Evolutionary conservation across 1,140 invertebrate genomes (phyloP).

Genomic region (Drosophila navojoa): DNA sequence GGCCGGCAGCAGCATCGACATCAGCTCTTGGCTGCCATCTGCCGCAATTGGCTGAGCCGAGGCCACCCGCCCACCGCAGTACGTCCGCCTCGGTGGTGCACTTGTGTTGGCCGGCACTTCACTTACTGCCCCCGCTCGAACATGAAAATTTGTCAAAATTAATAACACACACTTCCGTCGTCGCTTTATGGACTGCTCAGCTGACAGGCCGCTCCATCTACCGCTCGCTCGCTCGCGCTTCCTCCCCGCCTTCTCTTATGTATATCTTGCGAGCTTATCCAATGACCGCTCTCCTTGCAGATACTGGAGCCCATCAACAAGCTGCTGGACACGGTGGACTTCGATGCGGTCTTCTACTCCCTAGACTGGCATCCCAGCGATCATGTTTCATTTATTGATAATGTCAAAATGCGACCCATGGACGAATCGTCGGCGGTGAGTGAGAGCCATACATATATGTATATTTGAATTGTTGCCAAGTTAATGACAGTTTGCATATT

Average conservation of each 20-base stretch:
- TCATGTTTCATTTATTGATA: constrained; percentile 98
- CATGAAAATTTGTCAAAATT: constrained; percentile 83
- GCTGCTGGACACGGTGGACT: constrained; percentile 92
- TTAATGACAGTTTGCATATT: too few species aligned
- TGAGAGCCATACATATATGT: background rate
- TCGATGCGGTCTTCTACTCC: constrained; percentile 97
- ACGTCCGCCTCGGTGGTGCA: constrained; percentile 32
- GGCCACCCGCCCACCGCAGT: background rate
- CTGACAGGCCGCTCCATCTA: constrained; percentile 3
- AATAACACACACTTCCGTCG: constrained; percentile 80
- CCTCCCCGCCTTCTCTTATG: constrained; percentile 6
- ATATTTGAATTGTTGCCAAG: too few species aligned
- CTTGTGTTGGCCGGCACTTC: constrained; percentile 49
- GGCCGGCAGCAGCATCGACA: constrained; percentile 20
- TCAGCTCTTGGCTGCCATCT: constrained; percentile 29
- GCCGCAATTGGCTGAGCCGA: constrained; percentile 17
- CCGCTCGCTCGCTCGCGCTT: background rate
- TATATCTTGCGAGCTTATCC: constrained; percentile 38
- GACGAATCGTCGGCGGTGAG: constrained; percentile 88
- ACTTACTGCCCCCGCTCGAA: constrained; percentile 42
- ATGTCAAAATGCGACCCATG: constrained; percentile 89
- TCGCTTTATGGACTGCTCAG: constrained; percentile 64
- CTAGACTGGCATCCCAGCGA: constrained; percentile 98
- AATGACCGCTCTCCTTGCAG: constrained; percentile 76
- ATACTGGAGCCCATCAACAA: constrained; percentile 96